Evolutionary conservation across 2,113 vertebrate genomes (phyloP).

Genomic region (Osmerus eperlanus): DNA sequence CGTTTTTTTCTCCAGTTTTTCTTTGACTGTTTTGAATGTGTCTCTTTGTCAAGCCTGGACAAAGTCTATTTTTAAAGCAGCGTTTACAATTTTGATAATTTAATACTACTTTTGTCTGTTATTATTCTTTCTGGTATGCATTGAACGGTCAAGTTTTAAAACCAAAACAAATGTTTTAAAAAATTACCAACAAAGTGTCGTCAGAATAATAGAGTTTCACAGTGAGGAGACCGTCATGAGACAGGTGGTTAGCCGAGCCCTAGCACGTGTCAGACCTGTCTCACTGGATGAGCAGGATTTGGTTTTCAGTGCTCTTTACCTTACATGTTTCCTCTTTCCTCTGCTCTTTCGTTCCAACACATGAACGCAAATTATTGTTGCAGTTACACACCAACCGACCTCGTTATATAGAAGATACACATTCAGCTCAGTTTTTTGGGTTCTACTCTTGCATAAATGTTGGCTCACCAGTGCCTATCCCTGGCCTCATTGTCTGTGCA

Average conservation of each 20-base stretch:
- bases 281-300: slow-evolving; percentile 18
- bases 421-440: neutral
- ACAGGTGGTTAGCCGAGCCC: neutral
- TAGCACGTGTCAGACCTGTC: slow-evolving; percentile 11
- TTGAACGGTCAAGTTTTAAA: too few species aligned
- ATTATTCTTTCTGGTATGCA: too few species aligned
- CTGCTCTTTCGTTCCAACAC: neutral
- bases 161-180: too few species aligned
- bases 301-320: neutral
- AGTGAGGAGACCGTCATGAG: neutral
- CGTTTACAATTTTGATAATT: too few species aligned
- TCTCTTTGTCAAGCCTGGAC: too few species aligned
- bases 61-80: too few species aligned
- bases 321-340: neutral
- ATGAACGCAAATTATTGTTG: neutral
- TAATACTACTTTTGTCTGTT: too few species aligned
- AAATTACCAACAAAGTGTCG: too few species aligned
- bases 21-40: neutral
- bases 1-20: neutral
- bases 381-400: neutral
- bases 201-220: neutral
- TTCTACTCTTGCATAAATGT: neutral
- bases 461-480: neutral
- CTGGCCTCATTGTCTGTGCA: slow-evolving; percentile 37
- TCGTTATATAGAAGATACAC: neutral